Conservation (phyloP, 1,140 invertebrate species). For the Aricia agestis region DNA sequence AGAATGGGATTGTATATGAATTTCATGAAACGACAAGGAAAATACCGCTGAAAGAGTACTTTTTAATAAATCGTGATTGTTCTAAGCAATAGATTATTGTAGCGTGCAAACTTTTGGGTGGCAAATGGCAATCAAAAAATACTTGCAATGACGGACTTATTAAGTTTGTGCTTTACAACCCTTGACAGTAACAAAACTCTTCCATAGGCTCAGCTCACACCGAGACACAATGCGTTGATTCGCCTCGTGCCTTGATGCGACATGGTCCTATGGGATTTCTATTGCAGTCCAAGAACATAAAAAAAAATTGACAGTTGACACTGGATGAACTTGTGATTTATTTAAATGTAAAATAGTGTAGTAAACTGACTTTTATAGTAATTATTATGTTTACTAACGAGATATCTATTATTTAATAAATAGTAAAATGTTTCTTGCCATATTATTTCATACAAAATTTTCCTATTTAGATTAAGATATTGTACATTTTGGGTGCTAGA, state of each 20-base stretch:
- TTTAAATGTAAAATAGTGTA: constrained; percentile 3
- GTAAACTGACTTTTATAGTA: neutral
- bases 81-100: neutral
- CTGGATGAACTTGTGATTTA: neutral
- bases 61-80: neutral
- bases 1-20: constrained; percentile 10
- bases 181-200: no score
- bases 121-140: no score
- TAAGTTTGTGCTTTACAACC: no score
- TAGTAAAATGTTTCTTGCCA: neutral
- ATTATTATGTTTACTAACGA: constrained; percentile 6
- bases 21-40: neutral
- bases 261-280: no score
- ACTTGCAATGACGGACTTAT: no score
- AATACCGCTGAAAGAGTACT: neutral
- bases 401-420: constrained; percentile 11
- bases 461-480: no score
- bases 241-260: no score
- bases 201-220: no score
- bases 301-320: no score
- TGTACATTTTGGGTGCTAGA: neutral
- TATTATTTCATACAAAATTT: neutral
- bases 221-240: no score
- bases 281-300: no score
- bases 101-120: no score